Conservation (phyloP, 2,113 vertebrate species). For the Xiphias gladius region DNA sequence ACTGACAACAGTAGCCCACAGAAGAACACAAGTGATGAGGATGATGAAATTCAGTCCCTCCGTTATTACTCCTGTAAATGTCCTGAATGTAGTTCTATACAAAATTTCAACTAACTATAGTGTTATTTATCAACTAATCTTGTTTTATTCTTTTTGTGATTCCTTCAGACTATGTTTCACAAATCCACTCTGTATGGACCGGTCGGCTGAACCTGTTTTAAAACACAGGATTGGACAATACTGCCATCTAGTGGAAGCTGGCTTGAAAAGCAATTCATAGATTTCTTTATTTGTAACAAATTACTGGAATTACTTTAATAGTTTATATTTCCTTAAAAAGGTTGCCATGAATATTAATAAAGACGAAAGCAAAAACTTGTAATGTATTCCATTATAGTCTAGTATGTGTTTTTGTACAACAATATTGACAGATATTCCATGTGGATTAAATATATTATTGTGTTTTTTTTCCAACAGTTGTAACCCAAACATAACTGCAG, state of each 20-base stretch:
- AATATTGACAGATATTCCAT: neutral
- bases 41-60: neutral
- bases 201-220: neutral
- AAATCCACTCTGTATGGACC: neutral
- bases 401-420: neutral
- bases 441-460: neutral
- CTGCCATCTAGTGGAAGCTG: slow-evolving; percentile 62
- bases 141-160: neutral
- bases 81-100: no score
- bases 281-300: neutral
- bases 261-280: neutral
- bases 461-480: neutral
- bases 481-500: no score
- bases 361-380: neutral
- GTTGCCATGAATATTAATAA: neutral
- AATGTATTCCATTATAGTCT: neutral
- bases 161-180: neutral
- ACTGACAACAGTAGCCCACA: no score
- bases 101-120: no score
- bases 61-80: no score
- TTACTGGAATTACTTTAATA: neutral
- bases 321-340: neutral
- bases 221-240: neutral
- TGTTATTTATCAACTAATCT: no score
- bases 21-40: no score